Conservation (phyloP, 2,888 invertebrate genomes). For the Cetonia aurata region DNA sequence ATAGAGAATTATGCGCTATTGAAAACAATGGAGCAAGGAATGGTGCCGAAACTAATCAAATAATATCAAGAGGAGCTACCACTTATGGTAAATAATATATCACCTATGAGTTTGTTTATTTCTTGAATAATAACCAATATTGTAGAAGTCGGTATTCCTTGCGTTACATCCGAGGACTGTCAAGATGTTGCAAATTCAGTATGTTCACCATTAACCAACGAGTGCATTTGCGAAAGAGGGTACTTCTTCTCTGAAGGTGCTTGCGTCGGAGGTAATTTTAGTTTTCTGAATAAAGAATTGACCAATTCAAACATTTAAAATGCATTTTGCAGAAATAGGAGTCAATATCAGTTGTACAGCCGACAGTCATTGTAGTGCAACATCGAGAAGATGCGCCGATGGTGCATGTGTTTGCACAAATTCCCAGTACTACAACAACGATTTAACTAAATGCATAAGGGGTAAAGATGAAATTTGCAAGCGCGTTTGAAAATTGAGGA, state of each 20-base stretch:
- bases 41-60: not conserved
- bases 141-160: slow-evolving; percentile 29
- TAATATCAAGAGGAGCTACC: not conserved
- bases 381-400: slow-evolving; percentile 14
- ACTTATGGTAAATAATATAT: slow-evolving; percentile 5
- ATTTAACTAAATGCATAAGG: slow-evolving; percentile 29
- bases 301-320: not conserved
- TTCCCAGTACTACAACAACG: slow-evolving; percentile 28
- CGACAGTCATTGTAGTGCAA: slow-evolving; percentile 20
- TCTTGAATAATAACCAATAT: not conserved
- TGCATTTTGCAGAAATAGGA: slow-evolving; percentile 36
- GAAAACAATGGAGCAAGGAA: not conserved
- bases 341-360: slow-evolving; percentile 13
- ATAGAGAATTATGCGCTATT: slow-evolving; percentile 1
- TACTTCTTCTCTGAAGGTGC: slow-evolving; percentile 23
- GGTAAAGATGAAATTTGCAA: slow-evolving; percentile 8
- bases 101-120: not conserved
- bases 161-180: slow-evolving; percentile 32
- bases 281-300: too few relatives aligned
- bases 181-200: slow-evolving; percentile 23
- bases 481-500: not conserved
- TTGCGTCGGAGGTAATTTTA: slow-evolving; percentile 41
- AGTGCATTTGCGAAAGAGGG: slow-evolving; percentile 39
- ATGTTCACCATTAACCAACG: slow-evolving; percentile 41
- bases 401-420: slow-evolving; percentile 36